Conservation (phyloP, 1,140 invertebrate species). For the Drosophila virilis region DNA sequence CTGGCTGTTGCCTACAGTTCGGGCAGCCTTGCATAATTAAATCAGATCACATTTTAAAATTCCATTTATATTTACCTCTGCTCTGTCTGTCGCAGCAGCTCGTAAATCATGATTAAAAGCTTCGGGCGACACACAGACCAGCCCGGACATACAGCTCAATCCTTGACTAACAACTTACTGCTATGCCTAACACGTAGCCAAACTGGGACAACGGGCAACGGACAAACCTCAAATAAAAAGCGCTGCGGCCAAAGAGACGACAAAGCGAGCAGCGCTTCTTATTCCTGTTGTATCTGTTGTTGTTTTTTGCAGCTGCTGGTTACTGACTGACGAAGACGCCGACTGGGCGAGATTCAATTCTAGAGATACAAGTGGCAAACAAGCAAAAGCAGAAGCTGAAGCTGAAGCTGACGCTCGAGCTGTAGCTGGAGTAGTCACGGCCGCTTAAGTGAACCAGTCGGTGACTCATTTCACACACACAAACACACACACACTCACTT, state of each 20-base stretch:
- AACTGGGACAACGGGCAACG: slow-evolving; percentile 22
- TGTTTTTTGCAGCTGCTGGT: slow-evolving; percentile 24
- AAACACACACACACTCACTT: slow-evolving; percentile 21
- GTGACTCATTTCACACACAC: slow-evolving; percentile 70
- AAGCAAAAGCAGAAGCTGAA: slow-evolving; percentile 47
- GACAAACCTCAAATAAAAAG: slow-evolving; percentile 72
- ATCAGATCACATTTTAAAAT: slow-evolving; percentile 84
- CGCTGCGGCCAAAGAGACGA: slow-evolving; percentile 66
- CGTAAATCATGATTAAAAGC: slow-evolving; percentile 84
- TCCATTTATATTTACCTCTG: slow-evolving; percentile 84
- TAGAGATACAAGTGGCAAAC: slow-evolving; percentile 77
- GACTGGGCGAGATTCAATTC: slow-evolving; percentile 75
- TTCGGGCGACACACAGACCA: slow-evolving; percentile 67
- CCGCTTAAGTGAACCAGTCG: slow-evolving; percentile 56
- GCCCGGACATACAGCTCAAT: slow-evolving; percentile 35
- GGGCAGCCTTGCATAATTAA: slow-evolving; percentile 79
- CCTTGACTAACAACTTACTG: slow-evolving; percentile 29
- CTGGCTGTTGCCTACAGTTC: slow-evolving; percentile 27
- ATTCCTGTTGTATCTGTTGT: slow-evolving; percentile 12
- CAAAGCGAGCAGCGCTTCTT: slow-evolving; percentile 38
- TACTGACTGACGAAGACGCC: slow-evolving; percentile 54
- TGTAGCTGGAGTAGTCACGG: slow-evolving; percentile 11
- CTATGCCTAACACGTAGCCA: slow-evolving; percentile 76
- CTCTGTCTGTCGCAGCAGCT: slow-evolving; percentile 61
- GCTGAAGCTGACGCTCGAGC: slow-evolving; percentile 7